Conservation (phyloP, 2,797 vertebrate species). For the Pipistrellus kuhlii region DNA sequence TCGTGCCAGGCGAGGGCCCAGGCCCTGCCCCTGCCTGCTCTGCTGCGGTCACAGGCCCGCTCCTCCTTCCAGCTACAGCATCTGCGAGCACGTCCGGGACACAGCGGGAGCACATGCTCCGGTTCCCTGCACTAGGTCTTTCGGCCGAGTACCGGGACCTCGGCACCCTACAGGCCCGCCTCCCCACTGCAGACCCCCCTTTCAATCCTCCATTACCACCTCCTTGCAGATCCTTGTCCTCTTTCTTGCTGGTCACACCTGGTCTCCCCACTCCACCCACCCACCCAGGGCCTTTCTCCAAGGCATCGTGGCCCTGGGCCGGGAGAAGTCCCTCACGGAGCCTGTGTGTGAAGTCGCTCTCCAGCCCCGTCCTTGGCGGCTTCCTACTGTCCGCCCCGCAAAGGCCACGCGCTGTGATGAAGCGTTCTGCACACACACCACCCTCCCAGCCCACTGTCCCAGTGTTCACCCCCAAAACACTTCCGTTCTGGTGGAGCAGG, state of each 20-base stretch:
- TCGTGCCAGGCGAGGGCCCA: background rate
- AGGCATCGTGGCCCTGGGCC: rapidly evolving
- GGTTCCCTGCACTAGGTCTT: background rate
- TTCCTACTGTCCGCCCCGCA: background rate
- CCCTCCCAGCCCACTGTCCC: background rate
- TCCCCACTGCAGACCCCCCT: background rate
- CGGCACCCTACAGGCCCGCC: background rate
- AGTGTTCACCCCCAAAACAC: background rate
- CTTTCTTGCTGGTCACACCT: background rate
- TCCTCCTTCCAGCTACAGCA: background rate
- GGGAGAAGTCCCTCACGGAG: background rate
- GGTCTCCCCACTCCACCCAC: background rate
- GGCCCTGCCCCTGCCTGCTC: background rate
- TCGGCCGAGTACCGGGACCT: background rate
- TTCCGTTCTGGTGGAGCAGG: background rate
- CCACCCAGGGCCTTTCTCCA: background rate
- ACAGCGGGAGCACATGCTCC: background rate
- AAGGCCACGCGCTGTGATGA: background rate
- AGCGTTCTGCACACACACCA: rapidly evolving
- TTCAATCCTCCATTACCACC: rapidly evolving
- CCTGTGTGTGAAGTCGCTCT: background rate
- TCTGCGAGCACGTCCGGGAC: rapidly evolving
- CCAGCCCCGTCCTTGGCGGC: background rate
- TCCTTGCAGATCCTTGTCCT: background rate
- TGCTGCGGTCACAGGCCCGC: rapidly evolving